Evolutionary conservation across 2,113 vertebrate species (phyloP).

Genomic region (Pantherophis guttatus): DNA sequence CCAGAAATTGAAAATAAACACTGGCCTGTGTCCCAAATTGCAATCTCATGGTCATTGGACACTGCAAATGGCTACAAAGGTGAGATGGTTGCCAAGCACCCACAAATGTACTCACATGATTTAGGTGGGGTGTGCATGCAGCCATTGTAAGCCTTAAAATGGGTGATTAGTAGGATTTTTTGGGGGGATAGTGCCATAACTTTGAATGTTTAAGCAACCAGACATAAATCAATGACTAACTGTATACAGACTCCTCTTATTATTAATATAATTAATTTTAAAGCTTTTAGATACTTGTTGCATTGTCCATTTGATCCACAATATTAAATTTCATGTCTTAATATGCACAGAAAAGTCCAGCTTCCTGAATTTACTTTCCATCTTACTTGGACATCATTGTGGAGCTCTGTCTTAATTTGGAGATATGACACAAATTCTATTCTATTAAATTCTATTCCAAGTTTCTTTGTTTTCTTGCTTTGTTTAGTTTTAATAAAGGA

Average conservation of each 20-base stretch:
- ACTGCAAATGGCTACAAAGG: background rate
- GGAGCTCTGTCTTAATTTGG: background rate
- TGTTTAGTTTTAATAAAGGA: background rate
- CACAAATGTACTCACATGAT: background rate
- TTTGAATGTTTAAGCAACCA: background rate
- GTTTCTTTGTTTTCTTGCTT: background rate
- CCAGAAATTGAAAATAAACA: background rate
- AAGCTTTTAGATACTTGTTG: background rate
- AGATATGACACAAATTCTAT: background rate
- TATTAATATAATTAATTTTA: slow-evolving; percentile 7
- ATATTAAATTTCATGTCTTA: background rate
- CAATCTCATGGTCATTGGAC: background rate
- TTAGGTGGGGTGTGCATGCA: background rate
- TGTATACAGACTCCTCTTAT: slow-evolving; percentile 2
- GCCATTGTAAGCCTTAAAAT: background rate
- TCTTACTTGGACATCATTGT: background rate
- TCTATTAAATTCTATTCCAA: background rate
- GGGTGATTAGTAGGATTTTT: background rate
- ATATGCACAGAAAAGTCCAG: background rate
- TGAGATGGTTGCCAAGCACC: background rate
- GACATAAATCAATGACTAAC: background rate
- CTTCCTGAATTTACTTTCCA: background rate
- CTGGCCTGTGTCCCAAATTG: background rate
- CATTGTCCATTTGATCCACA: background rate
- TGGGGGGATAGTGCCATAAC: background rate